Conservation (phyloP, 2,797 vertebrate species). For the Gymnopithys bicolor region DNA sequence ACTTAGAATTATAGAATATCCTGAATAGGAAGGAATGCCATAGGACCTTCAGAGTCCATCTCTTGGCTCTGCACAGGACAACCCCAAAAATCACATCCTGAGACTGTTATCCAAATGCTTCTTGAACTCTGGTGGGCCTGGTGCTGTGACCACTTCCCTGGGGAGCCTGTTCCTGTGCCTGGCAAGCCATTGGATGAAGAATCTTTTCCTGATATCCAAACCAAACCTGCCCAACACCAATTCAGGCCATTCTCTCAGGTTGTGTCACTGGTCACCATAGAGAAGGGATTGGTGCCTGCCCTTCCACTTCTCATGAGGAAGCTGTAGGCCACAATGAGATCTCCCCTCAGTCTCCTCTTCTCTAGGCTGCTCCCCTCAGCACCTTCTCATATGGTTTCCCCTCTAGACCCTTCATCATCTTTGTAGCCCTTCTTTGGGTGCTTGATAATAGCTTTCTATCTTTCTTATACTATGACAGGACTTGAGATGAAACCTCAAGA, state of each 20-base stretch:
- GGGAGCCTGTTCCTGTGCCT: neutral
- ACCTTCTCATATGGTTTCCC: neutral
- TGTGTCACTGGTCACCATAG: neutral
- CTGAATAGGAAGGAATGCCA: neutral
- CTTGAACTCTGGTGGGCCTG: neutral
- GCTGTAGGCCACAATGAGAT: neutral
- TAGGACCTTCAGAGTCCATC: neutral
- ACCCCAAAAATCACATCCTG: neutral
- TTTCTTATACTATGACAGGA: neutral
- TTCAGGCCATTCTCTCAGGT: neutral
- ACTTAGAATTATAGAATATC: neutral
- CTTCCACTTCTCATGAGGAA: neutral
- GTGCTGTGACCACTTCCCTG: neutral
- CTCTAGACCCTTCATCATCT: neutral
- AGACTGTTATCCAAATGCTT: neutral
- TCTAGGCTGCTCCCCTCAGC: neutral
- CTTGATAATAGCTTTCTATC: neutral
- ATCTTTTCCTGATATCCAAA: neutral
- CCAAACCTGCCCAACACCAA: neutral
- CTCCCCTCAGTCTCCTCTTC: neutral
- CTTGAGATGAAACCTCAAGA: neutral
- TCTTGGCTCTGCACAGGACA: neutral
- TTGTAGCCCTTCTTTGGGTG: neutral
- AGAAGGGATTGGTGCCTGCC: neutral
- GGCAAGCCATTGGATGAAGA: neutral